These are phyloP conservation scores for Tachypleus tridentatus DNA, from an alignment of 1,140 invertebrate genomes.

Conservation along the genomic window DNA sequence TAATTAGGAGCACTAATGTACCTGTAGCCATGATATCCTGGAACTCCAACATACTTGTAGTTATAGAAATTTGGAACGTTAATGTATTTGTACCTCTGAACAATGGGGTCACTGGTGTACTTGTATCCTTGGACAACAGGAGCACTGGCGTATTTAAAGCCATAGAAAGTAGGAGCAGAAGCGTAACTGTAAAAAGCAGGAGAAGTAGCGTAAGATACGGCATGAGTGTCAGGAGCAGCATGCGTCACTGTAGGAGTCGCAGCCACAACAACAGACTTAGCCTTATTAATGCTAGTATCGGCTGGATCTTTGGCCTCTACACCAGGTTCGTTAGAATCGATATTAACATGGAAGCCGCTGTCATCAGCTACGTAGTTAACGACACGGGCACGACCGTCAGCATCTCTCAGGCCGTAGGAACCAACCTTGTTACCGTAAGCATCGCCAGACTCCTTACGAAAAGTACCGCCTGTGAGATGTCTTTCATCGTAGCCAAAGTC, in stretches of 20 bases:
- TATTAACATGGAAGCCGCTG: constrained; percentile 26
- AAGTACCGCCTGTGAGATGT: constrained; percentile 25
- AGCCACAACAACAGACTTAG: constrained; percentile 25
- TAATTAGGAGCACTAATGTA: too few relatives aligned
- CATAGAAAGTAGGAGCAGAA: background rate
- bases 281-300: constrained; percentile 20
- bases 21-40: too few relatives aligned
- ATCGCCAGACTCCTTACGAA: constrained; percentile 24
- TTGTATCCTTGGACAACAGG: constrained; percentile 15
- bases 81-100: too few relatives aligned
- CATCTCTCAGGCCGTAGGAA: constrained; percentile 26
- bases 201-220: constrained; percentile 40
- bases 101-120: too few relatives aligned
- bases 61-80: too few relatives aligned
- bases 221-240: constrained; percentile 35
- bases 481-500: constrained; percentile 27
- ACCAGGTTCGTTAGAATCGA: constrained; percentile 25
- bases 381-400: constrained; percentile 23
- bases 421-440: constrained; percentile 23
- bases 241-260: constrained; percentile 29
- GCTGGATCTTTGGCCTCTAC: constrained; percentile 19
- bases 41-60: too few relatives aligned
- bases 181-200: constrained; percentile 6
- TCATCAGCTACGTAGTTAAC: constrained; percentile 30
- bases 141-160: constrained; percentile 29